phyloP scores from a whole-genome alignment of 2,113 vertebrate species.

The Dryoscopus gambensis region DNA sequence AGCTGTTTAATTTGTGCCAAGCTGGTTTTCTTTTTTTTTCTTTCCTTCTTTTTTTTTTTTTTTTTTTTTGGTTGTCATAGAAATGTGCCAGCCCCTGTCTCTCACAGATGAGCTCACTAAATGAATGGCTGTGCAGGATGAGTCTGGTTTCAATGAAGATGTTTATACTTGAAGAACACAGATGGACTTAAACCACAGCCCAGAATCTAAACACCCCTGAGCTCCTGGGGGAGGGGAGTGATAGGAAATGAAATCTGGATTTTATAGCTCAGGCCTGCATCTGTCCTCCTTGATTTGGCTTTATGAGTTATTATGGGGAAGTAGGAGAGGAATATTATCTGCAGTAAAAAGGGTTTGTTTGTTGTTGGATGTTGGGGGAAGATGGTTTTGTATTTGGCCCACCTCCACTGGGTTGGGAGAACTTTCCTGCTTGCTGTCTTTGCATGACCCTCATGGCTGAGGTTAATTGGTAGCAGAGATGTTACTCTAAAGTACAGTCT shows the following conservation, averaged over 20 bases:
- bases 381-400: neutral
- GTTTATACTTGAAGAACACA: conserved; percentile 63
- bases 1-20: neutral
- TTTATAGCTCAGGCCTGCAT: conserved; percentile 29
- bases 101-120: conserved; percentile 56
- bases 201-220: conserved; percentile 33
- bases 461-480: neutral
- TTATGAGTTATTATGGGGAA: neutral
- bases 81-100: conserved; percentile 61
- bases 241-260: conserved; percentile 56
- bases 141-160: conserved; percentile 65
- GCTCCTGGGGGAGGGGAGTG: neutral
- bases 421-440: neutral
- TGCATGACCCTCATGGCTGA: neutral
- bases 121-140: conserved; percentile 43
- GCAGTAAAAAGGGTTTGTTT: neutral
- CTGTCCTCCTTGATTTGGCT: conserved; percentile 34
- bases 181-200: conserved; percentile 51
- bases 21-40: neutral
- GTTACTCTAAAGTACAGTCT: neutral
- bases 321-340: neutral
- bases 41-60: neutral
- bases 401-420: neutral
- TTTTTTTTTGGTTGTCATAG: conserved; percentile 50
- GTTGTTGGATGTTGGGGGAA: neutral